These are phyloP conservation scores for Beris chalybata DNA, from an alignment of 2,888 invertebrate species.

Conservation along the genomic window DNA sequence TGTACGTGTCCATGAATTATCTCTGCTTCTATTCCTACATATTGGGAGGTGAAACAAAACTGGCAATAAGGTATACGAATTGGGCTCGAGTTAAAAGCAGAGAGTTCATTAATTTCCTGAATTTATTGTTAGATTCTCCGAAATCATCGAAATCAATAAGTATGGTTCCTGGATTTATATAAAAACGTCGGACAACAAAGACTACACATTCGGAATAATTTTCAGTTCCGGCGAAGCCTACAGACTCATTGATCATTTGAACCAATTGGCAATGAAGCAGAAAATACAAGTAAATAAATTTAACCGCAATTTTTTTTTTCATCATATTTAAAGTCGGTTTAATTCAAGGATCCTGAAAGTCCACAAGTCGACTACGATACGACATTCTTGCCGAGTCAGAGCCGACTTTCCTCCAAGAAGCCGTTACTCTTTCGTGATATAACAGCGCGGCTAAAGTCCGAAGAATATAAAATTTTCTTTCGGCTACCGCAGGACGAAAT, in stretches of 20 bases:
- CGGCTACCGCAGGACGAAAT: constrained; percentile 87
- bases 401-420: constrained; percentile 86
- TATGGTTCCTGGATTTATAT: constrained; percentile 87
- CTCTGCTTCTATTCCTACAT: constrained; percentile 95
- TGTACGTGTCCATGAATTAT: constrained; percentile 95
- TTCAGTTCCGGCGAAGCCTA: constrained; percentile 83
- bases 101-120: neutral
- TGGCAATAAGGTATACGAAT: constrained; percentile 77
- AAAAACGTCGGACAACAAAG: constrained; percentile 76
- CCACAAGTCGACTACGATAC: constrained; percentile 87
- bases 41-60: constrained; percentile 85
- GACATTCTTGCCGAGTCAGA: constrained; percentile 78
- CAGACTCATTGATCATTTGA: constrained; percentile 89
- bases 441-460: constrained; percentile 92
- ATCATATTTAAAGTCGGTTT: constrained; percentile 14
- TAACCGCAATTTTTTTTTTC: constrained; percentile 36
- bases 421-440: constrained; percentile 93
- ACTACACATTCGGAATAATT: constrained; percentile 89
- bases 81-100: too few species aligned
- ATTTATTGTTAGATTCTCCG: constrained; percentile 63
- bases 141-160: constrained; percentile 73
- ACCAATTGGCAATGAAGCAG: constrained; percentile 96
- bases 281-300: constrained; percentile 47
- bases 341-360: constrained; percentile 78
- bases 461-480: constrained; percentile 82